These are phyloP conservation scores for Pedetes capensis DNA, from an alignment of 2,113 vertebrate species.

Conservation along the genomic window DNA sequence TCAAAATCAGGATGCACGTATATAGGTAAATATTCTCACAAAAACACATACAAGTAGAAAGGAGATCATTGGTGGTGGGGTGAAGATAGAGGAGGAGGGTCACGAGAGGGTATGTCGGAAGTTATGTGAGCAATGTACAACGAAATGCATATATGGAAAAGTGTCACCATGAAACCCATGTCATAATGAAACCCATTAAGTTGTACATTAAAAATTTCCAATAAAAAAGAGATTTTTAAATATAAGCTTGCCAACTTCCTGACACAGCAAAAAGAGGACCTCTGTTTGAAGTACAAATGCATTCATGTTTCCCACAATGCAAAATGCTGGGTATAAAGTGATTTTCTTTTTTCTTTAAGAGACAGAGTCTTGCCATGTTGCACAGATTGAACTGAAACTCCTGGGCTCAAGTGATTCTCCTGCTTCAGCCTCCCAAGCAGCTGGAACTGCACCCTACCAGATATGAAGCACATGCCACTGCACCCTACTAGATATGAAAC, in stretches of 20 bases:
- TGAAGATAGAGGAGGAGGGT: too few relatives aligned
- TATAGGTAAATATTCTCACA: too few relatives aligned
- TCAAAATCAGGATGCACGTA: too few relatives aligned
- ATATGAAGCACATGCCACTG: background rate
- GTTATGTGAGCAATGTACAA: too few relatives aligned
- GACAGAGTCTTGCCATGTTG: background rate
- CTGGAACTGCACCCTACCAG: background rate
- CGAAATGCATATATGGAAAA: too few relatives aligned
- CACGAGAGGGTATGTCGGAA: too few relatives aligned
- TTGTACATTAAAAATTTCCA: too few relatives aligned
- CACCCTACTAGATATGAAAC: background rate
- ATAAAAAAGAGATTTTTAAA: background rate
- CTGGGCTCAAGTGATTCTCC: background rate
- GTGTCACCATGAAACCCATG: too few relatives aligned
- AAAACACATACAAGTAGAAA: too few relatives aligned
- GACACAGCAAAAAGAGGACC: background rate
- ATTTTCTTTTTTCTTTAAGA: background rate
- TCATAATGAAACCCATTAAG: too few relatives aligned
- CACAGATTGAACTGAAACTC: background rate
- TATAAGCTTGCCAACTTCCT: background rate
- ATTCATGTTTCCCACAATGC: background rate
- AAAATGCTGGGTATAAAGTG: background rate
- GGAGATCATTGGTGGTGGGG: too few relatives aligned
- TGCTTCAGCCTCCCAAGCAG: background rate
- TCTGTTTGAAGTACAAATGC: background rate